These are phyloP conservation scores for Eleginops maclovinus DNA, from an alignment of 2,113 vertebrate genomes.

Conservation along the genomic window DNA sequence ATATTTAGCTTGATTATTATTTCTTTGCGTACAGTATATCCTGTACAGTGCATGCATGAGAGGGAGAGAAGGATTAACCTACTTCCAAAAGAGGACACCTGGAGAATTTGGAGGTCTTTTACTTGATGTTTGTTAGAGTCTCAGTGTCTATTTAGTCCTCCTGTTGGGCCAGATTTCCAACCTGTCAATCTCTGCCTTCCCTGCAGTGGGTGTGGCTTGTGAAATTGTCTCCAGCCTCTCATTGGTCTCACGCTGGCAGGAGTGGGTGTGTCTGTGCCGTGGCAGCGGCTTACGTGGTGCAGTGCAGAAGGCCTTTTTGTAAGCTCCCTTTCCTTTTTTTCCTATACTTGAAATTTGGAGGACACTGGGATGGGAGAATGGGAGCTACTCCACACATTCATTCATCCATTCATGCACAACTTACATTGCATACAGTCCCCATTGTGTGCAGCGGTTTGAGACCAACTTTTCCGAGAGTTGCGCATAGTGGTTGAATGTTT, in stretches of 20 bases:
- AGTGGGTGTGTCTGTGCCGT: constrained; percentile 38
- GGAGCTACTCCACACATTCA: background rate
- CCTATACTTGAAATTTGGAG: constrained; percentile 60
- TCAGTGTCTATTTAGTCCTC: constrained; percentile 20
- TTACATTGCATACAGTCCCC: constrained; percentile 1
- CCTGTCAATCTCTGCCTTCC: constrained; percentile 70
- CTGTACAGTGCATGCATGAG: background rate
- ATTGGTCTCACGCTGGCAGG: constrained; percentile 48
- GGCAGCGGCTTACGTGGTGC: constrained; percentile 68
- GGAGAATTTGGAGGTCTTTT: constrained; percentile 22
- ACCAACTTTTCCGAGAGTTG: background rate
- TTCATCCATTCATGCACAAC: constrained; percentile 1
- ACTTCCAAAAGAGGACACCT: background rate
- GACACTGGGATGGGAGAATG: constrained; percentile 7
- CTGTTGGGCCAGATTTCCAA: constrained; percentile 56
- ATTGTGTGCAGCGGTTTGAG: background rate
- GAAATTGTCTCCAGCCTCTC: constrained; percentile 28
- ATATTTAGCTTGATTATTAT: background rate
- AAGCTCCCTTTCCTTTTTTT: constrained; percentile 1
- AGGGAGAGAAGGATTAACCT: background rate
- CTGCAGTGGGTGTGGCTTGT: constrained; percentile 74
- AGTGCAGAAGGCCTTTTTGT: constrained; percentile 61
- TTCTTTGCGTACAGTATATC: too few species aligned
- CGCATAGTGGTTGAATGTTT: background rate
- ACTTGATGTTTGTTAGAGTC: constrained; percentile 23